A percentile compares a stretch with the other conserved stretches of the same genome.
Conservation (phyloP, 2,888 invertebrate genomes). For the Aphidius colemani region DNA sequence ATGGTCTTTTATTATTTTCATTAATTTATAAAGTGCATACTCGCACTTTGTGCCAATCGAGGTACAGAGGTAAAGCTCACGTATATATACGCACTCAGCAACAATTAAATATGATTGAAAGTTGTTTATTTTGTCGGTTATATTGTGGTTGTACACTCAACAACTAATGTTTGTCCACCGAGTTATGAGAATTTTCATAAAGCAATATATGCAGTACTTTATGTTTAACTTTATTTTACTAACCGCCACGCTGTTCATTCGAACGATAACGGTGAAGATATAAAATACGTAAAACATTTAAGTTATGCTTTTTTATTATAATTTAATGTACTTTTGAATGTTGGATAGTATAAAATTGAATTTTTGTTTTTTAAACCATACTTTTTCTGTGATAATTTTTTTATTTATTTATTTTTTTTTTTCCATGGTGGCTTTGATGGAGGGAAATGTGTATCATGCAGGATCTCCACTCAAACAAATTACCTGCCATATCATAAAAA, state of each 20-base stretch:
- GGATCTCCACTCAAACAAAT: not conserved
- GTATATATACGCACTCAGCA: conserved; percentile 17
- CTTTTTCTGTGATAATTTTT: no score
- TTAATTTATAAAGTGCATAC: conserved; percentile 7
- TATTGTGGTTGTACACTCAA: conserved; percentile 10
- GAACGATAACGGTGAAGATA: no score
- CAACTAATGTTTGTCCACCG: conserved; percentile 15
- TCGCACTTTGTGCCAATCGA: conserved; percentile 2
- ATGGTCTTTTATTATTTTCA: conserved; percentile 1
- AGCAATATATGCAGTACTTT: no score
- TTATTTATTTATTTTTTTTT: no score
- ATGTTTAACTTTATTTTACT: no score
- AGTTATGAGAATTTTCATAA: conserved; percentile 13
- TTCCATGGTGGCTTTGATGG: no score
- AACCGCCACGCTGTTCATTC: no score
- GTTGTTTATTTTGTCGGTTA: conserved; percentile 7
- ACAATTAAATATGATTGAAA: conserved; percentile 19
- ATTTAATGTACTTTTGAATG: not conserved
- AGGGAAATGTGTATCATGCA: not conserved
- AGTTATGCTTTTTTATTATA: no score
- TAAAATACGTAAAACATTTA: no score
- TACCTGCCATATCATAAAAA: conserved; percentile 7
- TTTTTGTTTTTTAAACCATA: not conserved
- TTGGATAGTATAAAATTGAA: not conserved
- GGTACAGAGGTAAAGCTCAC: conserved; percentile 5